A percentile compares a stretch with the other conserved stretches of the same genome.
Evolutionary conservation across 2,888 invertebrate species (phyloP).

Genomic region (Hyles lineata): DNA sequence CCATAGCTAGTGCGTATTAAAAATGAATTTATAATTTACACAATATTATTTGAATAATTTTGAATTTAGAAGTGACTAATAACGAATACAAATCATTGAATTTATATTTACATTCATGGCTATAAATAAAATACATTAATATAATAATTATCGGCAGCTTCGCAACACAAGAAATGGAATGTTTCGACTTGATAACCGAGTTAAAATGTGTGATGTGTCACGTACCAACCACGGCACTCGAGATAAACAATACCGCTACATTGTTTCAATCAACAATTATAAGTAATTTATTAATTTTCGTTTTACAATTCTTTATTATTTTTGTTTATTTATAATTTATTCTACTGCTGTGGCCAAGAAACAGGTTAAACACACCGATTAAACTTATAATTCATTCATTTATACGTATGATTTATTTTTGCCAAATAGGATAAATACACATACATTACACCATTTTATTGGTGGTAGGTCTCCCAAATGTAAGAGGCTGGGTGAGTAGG

Average conservation of each 20-base stretch:
- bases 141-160: neutral
- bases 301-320: neutral
- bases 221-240: conserved; percentile 3
- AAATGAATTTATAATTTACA: too few relatives aligned
- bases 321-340: neutral
- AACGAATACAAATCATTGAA: neutral
- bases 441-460: too few relatives aligned
- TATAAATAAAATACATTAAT: neutral
- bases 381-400: too few relatives aligned
- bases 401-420: too few relatives aligned
- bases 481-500: too few relatives aligned
- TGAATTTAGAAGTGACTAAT: neutral
- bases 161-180: conserved; percentile 1
- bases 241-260: conserved; percentile 18
- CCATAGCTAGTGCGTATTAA: too few relatives aligned
- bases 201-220: conserved; percentile 7
- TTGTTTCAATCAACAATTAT: neutral
- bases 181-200: conserved; percentile 9
- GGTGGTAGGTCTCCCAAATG: too few relatives aligned
- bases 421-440: too few relatives aligned
- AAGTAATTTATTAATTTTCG: neutral
- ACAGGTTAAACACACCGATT: too few relatives aligned
- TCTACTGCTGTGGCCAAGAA: too few relatives aligned
- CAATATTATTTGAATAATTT: too few relatives aligned
- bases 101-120: neutral